Conservation (phyloP, 2,113 vertebrate genomes). For the Mustelus asterias region DNA sequence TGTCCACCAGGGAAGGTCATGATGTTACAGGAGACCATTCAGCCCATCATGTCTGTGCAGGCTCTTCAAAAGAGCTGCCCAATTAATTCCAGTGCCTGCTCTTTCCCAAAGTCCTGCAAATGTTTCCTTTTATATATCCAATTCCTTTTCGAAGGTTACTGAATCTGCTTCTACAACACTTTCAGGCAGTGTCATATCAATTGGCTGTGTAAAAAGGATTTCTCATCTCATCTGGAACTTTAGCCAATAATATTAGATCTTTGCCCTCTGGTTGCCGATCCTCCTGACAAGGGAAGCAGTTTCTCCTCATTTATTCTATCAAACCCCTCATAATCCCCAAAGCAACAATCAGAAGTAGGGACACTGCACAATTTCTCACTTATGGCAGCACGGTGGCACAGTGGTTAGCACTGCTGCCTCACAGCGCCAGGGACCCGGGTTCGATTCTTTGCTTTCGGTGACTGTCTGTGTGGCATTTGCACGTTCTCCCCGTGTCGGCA, state of each 20-base stretch:
- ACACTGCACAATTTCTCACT: background rate
- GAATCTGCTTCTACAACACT: background rate
- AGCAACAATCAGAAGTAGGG: background rate
- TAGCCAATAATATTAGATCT: background rate
- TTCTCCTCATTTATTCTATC: background rate
- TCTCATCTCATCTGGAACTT: background rate
- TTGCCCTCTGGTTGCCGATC: background rate
- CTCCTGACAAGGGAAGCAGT: background rate
- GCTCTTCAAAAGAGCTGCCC: background rate
- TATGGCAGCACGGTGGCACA: no score
- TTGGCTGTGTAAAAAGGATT: background rate
- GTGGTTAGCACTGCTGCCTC: no score
- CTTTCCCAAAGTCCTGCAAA: background rate
- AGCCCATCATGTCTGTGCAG: background rate
- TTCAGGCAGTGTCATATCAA: background rate
- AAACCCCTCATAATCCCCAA: background rate
- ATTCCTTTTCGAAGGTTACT: no score
- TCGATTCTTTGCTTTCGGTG: no score
- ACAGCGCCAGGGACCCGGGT: no score
- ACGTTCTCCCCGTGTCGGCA: no score
- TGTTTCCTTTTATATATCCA: background rate
- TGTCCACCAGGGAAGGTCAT: no score
- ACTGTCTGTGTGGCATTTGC: no score
- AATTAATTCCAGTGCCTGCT: background rate
- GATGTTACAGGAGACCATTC: no score